Evolutionary conservation across 2,888 invertebrate species (phyloP).

Genomic region (Hoplodrina ambigua): DNA sequence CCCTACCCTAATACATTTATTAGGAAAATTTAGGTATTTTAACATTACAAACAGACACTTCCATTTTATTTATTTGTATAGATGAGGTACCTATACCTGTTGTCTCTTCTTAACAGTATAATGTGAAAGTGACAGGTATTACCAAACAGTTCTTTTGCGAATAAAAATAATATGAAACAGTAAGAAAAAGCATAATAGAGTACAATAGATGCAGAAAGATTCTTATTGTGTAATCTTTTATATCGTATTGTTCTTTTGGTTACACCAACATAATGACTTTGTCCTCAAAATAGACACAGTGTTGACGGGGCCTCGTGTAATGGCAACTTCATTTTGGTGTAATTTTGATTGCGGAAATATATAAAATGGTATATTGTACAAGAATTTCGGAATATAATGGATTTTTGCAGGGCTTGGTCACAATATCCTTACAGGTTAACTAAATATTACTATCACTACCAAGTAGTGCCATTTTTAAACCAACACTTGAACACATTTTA

Average conservation of each 20-base stretch:
- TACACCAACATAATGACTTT: conserved; percentile 27
- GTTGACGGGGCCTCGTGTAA: conserved; percentile 4
- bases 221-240: conserved; percentile 45
- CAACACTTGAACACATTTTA: no score
- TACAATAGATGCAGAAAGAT: conserved; percentile 40
- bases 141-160: conserved; percentile 10
- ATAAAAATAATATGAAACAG: conserved; percentile 25
- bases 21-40: no score
- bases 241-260: conserved; percentile 34
- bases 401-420: no score
- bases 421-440: no score
- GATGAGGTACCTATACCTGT: neutral
- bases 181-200: conserved; percentile 15
- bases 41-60: no score
- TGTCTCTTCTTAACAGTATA: neutral
- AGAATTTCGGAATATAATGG: no score
- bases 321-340: conserved; percentile 16
- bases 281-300: conserved; percentile 19
- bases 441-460: no score
- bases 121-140: conserved; percentile 40
- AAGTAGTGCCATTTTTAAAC: no score
- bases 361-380: no score
- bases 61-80: neutral
- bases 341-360: neutral
- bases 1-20: no score